Conservation (phyloP, 2,113 vertebrate species). For the Xenopus laevis region DNA sequence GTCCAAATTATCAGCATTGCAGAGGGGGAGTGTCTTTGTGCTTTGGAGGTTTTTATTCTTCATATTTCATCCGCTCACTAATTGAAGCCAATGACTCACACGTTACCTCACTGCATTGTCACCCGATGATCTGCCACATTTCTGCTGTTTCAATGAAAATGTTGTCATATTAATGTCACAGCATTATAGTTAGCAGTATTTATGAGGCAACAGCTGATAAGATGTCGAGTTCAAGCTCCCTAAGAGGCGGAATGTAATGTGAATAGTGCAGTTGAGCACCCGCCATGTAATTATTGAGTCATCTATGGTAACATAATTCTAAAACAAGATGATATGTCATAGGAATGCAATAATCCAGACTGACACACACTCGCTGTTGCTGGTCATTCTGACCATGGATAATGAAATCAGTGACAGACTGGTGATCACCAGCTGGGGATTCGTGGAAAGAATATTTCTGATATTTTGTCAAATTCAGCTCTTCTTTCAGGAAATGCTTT, state of each 20-base stretch:
- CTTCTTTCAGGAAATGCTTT: slow-evolving; percentile 2
- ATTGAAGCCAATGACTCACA: too few species aligned
- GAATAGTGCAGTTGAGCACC: slow-evolving; percentile 46
- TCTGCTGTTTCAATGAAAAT: too few species aligned
- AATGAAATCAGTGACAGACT: slow-evolving; percentile 56
- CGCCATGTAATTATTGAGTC: slow-evolving; percentile 34
- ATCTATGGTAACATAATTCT: slow-evolving; percentile 31
- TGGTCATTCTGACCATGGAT: slow-evolving; percentile 48
- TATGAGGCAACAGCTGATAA: slow-evolving; percentile 18
- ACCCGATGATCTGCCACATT: too few species aligned
- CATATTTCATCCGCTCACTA: too few species aligned
- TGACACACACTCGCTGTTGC: slow-evolving; percentile 54
- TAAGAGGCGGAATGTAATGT: slow-evolving; percentile 43
- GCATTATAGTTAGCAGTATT: neutral
- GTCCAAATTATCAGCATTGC: too few species aligned
- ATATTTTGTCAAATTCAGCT: slow-evolving; percentile 21
- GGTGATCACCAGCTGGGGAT: slow-evolving; percentile 21
- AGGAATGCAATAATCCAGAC: slow-evolving; percentile 54
- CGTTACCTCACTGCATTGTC: too few species aligned
- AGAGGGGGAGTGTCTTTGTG: too few species aligned
- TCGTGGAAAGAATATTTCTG: neutral
- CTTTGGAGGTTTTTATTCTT: too few species aligned
- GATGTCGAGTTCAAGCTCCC: neutral
- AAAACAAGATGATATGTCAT: slow-evolving; percentile 48
- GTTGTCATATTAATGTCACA: too few species aligned